Percentiles rank a stretch among this genome's conserved stretches.
These are phyloP conservation scores for Aphodius granarius DNA, from an alignment of 2,888 invertebrate genomes.

Conservation along the genomic window DNA sequence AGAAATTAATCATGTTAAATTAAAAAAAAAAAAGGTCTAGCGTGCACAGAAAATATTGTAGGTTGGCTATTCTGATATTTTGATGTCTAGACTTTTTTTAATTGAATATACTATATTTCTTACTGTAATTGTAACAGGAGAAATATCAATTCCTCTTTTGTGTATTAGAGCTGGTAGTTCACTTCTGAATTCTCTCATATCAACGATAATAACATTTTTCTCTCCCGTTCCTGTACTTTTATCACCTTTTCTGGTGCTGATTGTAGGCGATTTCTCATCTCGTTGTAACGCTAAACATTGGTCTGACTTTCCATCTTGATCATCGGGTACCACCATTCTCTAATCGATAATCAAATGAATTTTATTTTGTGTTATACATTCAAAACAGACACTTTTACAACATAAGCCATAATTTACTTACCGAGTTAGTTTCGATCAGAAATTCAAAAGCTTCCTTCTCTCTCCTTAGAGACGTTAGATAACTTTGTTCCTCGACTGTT, in stretches of 20 bases:
- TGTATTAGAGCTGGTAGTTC: slow-evolving; percentile 94
- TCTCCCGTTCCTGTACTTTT: slow-evolving; percentile 41
- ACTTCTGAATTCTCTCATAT: slow-evolving; percentile 97
- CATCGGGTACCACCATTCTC: slow-evolving; percentile 85
- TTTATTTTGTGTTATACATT: not conserved
- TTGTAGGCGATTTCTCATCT: slow-evolving; percentile 38
- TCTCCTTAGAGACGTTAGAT: slow-evolving; percentile 82
- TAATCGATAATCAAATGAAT: slow-evolving; percentile 43
- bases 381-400: too few relatives aligned
- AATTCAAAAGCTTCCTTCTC: slow-evolving; percentile 95
- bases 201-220: slow-evolving; percentile 76
- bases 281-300: slow-evolving; percentile 56
- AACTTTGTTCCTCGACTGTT: slow-evolving; percentile 97
- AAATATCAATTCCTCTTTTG: slow-evolving; percentile 87
- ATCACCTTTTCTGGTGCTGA: slow-evolving; percentile 37
- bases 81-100: not conserved
- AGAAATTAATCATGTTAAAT: not conserved
- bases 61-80: too few relatives aligned
- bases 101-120: slow-evolving; percentile 27
- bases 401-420: slow-evolving; percentile 57
- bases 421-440: slow-evolving; percentile 89
- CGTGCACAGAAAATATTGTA: not conserved
- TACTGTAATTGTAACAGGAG: slow-evolving; percentile 82
- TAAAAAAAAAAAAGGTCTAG: slow-evolving; percentile 8
- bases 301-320: slow-evolving; percentile 84